These are phyloP conservation scores for Mnemiopsis leidyi DNA, from an alignment of 37 sponge, comb jelly and placozoan genomes.

Conservation along the genomic window DNA sequence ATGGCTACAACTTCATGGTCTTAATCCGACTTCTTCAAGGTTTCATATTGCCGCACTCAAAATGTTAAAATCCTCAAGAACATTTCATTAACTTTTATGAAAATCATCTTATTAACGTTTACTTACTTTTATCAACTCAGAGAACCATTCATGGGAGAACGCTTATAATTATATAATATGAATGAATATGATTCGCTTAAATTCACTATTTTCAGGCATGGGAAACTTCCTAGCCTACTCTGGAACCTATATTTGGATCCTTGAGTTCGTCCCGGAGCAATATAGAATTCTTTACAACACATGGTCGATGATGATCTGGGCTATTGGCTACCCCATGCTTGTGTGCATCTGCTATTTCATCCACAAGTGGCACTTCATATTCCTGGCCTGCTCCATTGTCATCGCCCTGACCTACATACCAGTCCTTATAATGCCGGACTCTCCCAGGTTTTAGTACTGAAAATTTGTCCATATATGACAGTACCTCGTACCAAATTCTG, in stretches of 20 bases:
- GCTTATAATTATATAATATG: too few species aligned
- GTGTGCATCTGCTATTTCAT: background rate
- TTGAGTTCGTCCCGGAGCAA: background rate
- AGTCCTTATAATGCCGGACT: background rate
- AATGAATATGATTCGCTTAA: too few species aligned
- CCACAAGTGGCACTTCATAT: background rate
- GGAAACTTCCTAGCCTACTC: background rate
- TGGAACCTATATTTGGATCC: background rate
- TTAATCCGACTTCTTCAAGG: background rate
- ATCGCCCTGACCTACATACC: background rate
- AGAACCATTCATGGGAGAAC: too few species aligned
- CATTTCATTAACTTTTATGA: too few species aligned
- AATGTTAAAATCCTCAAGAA: too few species aligned
- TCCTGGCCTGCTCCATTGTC: background rate
- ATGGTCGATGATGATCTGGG: background rate
- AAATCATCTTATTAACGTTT: too few species aligned
- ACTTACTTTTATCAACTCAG: too few species aligned
- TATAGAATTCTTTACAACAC: background rate
- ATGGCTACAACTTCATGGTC: conserved; percentile 3
- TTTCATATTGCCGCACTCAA: too few species aligned
- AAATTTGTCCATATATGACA: too few species aligned
- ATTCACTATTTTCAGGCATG: background rate
- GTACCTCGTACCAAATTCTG: too few species aligned
- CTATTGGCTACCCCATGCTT: background rate
- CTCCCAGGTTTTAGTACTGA: too few species aligned